A percentile compares a stretch with the other conserved stretches of the same genome.
These are phyloP conservation scores for Trigoniulus corallinus DNA, from an alignment of 1,140 invertebrate genomes.

Conservation along the genomic window DNA sequence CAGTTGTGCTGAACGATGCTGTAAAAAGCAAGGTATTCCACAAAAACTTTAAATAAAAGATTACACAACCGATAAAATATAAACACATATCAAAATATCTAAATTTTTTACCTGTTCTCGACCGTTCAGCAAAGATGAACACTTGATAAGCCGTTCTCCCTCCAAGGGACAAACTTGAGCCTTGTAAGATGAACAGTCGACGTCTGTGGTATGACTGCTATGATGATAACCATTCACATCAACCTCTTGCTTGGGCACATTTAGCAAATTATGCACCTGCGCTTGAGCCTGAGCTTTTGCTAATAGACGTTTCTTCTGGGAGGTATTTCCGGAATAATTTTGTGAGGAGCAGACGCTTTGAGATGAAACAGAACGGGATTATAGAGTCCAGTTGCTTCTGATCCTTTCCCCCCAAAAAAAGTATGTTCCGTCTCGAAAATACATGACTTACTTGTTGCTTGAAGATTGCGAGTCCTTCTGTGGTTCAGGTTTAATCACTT, in stretches of 20 bases:
- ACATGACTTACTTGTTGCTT: neutral
- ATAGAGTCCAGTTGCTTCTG: no score
- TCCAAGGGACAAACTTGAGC: constrained; percentile 12
- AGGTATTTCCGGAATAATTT: constrained; percentile 30
- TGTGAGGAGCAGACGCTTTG: constrained; percentile 12
- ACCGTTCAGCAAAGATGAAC: constrained; percentile 9
- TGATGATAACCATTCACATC: neutral
- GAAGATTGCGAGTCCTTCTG: constrained; percentile 11
- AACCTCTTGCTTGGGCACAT: constrained; percentile 15
- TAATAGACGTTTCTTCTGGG: constrained; percentile 72
- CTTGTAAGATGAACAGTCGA: neutral
- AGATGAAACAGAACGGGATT: neutral
- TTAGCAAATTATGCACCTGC: constrained; percentile 35
- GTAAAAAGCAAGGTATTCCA: no score
- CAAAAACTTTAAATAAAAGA: no score
- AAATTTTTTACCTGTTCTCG: constrained; percentile 11
- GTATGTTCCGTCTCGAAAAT: neutral
- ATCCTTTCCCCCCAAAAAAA: no score
- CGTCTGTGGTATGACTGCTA: neutral
- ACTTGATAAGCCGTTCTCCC: constrained; percentile 15
- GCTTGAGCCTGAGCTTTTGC: constrained; percentile 65
- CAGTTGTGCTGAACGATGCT: neutral
- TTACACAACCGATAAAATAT: no score
- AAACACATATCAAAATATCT: no score
- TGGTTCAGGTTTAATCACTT: constrained; percentile 17